phyloP scores from a whole-genome alignment of 1,140 invertebrate species.

The Aphelinus atriplicis region DNA sequence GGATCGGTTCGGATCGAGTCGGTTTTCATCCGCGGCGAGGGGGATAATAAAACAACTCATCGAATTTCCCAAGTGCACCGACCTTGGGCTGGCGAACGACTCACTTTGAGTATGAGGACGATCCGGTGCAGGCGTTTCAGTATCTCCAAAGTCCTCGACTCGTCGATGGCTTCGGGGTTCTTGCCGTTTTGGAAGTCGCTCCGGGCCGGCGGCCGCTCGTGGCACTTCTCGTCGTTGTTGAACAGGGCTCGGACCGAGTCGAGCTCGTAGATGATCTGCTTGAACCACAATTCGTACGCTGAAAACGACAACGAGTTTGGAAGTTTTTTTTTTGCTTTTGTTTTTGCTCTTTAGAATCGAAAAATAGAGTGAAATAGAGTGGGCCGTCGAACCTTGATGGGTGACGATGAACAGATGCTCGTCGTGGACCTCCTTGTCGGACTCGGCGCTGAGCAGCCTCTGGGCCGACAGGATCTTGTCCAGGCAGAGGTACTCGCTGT shows the following conservation, averaged over 20 bases:
- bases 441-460: slow-evolving; percentile 79
- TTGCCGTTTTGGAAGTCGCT: slow-evolving; percentile 33
- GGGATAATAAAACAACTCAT: not conserved
- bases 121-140: slow-evolving; percentile 91
- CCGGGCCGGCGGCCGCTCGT: slow-evolving; percentile 32
- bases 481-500: slow-evolving; percentile 88
- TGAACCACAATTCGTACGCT: slow-evolving; percentile 99
- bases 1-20: too few species aligned
- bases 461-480: slow-evolving; percentile 91
- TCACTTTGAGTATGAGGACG: slow-evolving; percentile 93
- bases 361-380: not conserved
- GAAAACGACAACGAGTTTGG: slow-evolving; percentile 31
- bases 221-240: slow-evolving; percentile 59
- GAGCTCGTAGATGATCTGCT: slow-evolving; percentile 97
- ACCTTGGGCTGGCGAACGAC: slow-evolving; percentile 33
- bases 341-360: not conserved
- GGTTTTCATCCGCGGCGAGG: not conserved
- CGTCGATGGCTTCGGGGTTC: slow-evolving; percentile 76
- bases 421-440: slow-evolving; percentile 82
- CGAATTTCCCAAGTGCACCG: not conserved
- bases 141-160: slow-evolving; percentile 92
- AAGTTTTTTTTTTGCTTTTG: slow-evolving; percentile 1
- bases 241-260: slow-evolving; percentile 91
- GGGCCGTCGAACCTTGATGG: slow-evolving; percentile 85
- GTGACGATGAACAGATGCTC: slow-evolving; percentile 98